These are phyloP conservation scores for Cryptoprocta ferox DNA, from an alignment of 2,797 vertebrate genomes.

Conservation along the genomic window DNA sequence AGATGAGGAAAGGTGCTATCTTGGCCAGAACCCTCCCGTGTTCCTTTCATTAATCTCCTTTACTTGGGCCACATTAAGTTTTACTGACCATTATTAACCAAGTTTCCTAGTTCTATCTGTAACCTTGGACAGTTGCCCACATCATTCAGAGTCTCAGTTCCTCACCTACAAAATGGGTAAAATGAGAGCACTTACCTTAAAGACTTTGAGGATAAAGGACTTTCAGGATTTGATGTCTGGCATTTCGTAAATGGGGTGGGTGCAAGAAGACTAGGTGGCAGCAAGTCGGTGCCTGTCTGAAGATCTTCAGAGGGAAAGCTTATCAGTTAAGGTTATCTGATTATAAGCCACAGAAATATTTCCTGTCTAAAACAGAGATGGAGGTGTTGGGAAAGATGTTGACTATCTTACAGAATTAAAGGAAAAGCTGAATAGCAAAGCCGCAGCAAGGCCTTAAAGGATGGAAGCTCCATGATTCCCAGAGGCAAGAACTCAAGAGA, in stretches of 20 bases:
- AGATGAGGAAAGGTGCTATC: neutral
- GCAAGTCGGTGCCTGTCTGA: neutral
- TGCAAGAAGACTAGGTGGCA: neutral
- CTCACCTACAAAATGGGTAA: neutral
- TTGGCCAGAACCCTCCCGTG: neutral
- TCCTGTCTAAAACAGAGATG: slow-evolving; percentile 21
- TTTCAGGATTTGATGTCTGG: neutral
- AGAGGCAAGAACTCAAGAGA: neutral
- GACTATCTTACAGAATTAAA: neutral
- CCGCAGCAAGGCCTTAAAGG: neutral
- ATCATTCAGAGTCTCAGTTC: neutral
- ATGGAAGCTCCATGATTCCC: neutral
- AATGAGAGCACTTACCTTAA: neutral
- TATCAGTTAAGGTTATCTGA: neutral
- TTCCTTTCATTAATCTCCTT: neutral
- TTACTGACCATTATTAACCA: neutral
- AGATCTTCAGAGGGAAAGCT: neutral
- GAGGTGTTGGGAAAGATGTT: neutral
- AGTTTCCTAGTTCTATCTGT: neutral
- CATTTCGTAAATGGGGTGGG: neutral
- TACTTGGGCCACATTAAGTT: neutral
- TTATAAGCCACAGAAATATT: neutral
- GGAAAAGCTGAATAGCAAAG: neutral
- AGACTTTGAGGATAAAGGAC: neutral
- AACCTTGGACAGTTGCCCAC: neutral